Conservation (phyloP, 2,888 invertebrate genomes). For the Stictocephala bisonia region DNA sequence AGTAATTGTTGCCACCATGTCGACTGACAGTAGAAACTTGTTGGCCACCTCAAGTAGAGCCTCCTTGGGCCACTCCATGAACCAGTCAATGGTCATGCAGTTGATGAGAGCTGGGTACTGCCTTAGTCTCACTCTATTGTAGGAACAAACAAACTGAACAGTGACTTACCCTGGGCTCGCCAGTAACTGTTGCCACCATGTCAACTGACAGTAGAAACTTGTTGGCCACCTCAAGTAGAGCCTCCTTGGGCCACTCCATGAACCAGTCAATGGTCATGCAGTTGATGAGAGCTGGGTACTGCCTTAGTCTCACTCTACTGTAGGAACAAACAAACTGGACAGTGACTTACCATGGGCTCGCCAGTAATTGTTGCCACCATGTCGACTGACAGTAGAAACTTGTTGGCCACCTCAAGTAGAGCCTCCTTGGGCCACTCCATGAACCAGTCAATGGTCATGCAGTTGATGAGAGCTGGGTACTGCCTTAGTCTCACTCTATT, state of each 20-base stretch:
- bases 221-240: slow-evolving; percentile 88
- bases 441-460: slow-evolving; percentile 92
- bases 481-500: slow-evolving; percentile 86
- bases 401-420: slow-evolving; percentile 87
- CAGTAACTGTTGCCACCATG: slow-evolving; percentile 77
- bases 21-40: slow-evolving; percentile 80
- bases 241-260: slow-evolving; percentile 88
- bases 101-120: slow-evolving; percentile 91
- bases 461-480: slow-evolving; percentile 89
- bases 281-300: slow-evolving; percentile 89
- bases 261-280: slow-evolving; percentile 93
- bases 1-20: slow-evolving; percentile 77
- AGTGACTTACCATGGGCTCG: slow-evolving; percentile 68
- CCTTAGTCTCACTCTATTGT: slow-evolving; percentile 83
- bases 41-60: slow-evolving; percentile 91
- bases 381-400: slow-evolving; percentile 79
- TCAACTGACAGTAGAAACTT: slow-evolving; percentile 81
- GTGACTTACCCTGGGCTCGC: slow-evolving; percentile 69
- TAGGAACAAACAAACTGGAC: too few relatives aligned
- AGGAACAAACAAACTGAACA: too few relatives aligned
- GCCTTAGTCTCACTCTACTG: slow-evolving; percentile 83
- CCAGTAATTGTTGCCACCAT: slow-evolving; percentile 78
- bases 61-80: slow-evolving; percentile 88
- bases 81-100: slow-evolving; percentile 91
- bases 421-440: slow-evolving; percentile 90